Evolutionary conservation across 2,888 invertebrate species (phyloP), one percentile per base, ranked within the genome.

Genomic region (Drosophila lutescens): DNA sequence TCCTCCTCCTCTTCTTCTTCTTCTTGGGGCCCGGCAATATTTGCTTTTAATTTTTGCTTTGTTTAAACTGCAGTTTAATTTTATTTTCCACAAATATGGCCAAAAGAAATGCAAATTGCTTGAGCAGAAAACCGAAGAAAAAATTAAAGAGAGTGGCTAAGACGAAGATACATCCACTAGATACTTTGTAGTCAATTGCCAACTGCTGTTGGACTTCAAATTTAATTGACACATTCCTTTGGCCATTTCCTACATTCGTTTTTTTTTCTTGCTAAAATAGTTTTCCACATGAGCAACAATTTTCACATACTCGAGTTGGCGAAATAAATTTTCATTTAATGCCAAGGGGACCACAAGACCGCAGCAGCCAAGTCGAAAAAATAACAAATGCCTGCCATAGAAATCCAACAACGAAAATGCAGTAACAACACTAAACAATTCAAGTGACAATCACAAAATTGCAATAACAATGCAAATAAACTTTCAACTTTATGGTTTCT

Each of bases 11-110:
- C 23, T 12, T 23, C 43, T 20, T 17, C 10, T 53, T 15, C 12
- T 34, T 55, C 50, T 58, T 40, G 59, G 57, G 57, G 54, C 26
- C 49, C 10, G 83, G 83, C 81, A 89, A 88, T 90, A 88, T 88
- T 88, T 90, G 86, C 77, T 90, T 88, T 88, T 88, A 88, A 88
- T 90, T 88, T 90, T 90, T 86, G 89, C 90, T 88, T 89, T 88
- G 89, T 90, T 88, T 90, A 81, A 89, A 86, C 89, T 88, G 88
- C 85, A 88, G 89, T 88, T 88, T 88, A 88, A 90, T 89, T 81
- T 83, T 85, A 90, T 88, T 89, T 90, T 90, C 78, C 80, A 89
- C 84, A 89, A 90, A 88, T 90, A 84, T 86, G 76, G 80, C 84
- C 71, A 79, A 74, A 75, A 83, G 71, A 76, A 84, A 83, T 72